phyloP scores from a whole-genome alignment of 2,113 vertebrate species.

The Gambusia affinis region DNA sequence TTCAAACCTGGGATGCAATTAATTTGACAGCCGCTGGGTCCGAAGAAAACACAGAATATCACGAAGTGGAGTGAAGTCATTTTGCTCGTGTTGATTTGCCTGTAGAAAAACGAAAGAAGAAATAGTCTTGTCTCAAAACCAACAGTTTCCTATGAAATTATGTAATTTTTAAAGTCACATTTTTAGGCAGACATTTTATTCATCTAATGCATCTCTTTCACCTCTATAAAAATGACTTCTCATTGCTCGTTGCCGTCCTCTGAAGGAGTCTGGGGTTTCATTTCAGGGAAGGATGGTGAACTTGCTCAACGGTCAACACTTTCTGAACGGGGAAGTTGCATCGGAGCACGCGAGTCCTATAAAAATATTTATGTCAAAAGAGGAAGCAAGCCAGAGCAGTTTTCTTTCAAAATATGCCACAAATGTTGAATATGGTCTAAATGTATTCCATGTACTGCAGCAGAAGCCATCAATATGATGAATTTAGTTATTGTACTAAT shows the following conservation, averaged over 20 bases:
- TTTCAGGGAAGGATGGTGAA: neutral
- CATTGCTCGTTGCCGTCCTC: neutral
- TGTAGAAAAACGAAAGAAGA: neutral
- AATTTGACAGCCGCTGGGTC: neutral
- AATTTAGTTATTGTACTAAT: too few species aligned
- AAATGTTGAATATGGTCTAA: too few species aligned
- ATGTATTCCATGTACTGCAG: too few species aligned
- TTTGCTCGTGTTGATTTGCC: neutral
- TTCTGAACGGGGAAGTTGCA: neutral
- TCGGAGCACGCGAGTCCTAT: too few species aligned
- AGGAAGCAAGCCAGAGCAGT: too few species aligned
- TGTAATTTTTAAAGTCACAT: neutral
- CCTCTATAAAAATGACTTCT: neutral
- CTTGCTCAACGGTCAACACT: neutral
- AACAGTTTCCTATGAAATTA: neutral
- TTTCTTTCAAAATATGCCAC: too few species aligned
- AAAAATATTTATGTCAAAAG: too few species aligned
- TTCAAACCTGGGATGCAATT: constrained; percentile 16
- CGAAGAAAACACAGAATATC: constrained; percentile 27
- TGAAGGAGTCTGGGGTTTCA: neutral
- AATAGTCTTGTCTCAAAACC: neutral
- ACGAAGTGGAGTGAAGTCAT: constrained; percentile 11
- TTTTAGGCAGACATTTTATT: neutral
- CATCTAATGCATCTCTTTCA: neutral
- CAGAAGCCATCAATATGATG: too few species aligned